Percentiles rank a stretch among this genome's conserved stretches.
Evolutionary conservation across 2,113 vertebrate genomes (phyloP).

Genomic region (Galbula dea): DNA sequence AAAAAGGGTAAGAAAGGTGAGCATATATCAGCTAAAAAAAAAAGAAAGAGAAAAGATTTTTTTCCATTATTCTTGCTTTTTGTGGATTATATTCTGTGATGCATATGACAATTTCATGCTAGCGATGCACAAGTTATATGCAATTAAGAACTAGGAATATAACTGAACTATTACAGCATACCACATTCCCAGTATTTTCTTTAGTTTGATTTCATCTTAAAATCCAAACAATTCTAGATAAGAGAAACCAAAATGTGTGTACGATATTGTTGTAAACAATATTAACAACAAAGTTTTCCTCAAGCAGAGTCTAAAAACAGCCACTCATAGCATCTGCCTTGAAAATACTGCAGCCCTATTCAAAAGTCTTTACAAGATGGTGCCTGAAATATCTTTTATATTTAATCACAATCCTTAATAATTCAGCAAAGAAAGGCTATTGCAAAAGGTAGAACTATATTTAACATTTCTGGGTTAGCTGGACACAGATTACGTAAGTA

Average conservation of each 20-base stretch:
- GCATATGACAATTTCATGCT: background rate
- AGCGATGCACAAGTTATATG: background rate
- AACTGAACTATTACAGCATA: background rate
- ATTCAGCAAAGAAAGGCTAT: background rate
- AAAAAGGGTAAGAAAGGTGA: background rate
- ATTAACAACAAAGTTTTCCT: background rate
- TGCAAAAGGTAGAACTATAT: background rate
- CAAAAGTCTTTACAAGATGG: background rate
- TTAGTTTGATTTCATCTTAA: background rate
- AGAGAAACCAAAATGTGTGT: too few relatives aligned
- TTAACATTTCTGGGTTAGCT: slow-evolving; percentile 7
- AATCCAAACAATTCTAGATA: background rate
- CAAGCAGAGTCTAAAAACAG: background rate
- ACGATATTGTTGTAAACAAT: background rate
- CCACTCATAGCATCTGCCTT: background rate
- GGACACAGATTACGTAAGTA: background rate
- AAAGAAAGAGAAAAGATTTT: background rate
- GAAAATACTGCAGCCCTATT: background rate
- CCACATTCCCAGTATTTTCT: background rate
- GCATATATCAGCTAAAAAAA: background rate
- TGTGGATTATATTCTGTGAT: background rate
- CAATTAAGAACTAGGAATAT: background rate
- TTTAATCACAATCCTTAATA: slow-evolving; percentile 6
- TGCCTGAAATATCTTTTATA: background rate
- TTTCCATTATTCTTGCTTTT: background rate